Conservation (phyloP, 2,113 vertebrate genomes). For the Eublepharis macularius region DNA sequence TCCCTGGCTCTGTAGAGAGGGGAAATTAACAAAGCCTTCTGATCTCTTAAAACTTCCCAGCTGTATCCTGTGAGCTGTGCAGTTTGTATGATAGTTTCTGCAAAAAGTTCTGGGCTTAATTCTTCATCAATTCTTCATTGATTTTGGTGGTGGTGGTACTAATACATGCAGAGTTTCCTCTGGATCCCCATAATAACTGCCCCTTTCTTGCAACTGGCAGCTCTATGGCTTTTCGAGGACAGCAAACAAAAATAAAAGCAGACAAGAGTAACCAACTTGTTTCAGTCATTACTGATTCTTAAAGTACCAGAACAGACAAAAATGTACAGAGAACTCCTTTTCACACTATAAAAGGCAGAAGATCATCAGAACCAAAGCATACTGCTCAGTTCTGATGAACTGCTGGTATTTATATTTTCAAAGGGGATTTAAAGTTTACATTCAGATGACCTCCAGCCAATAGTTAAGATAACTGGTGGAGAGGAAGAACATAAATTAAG, state of each 20-base stretch:
- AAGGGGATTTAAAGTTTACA: background rate
- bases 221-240: background rate
- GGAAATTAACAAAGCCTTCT: too few relatives aligned
- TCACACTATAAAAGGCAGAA: too few relatives aligned
- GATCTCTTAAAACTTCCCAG: too few relatives aligned
- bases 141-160: background rate
- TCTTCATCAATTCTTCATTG: background rate
- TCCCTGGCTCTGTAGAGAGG: too few relatives aligned
- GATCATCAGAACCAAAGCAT: too few relatives aligned
- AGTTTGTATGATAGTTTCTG: background rate
- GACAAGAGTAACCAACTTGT: background rate
- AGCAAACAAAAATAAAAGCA: background rate
- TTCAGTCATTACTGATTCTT: background rate
- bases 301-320: background rate
- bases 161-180: background rate
- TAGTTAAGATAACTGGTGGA: too few relatives aligned
- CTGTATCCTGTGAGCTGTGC: background rate
- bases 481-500: background rate
- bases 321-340: background rate
- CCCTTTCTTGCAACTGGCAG: background rate
- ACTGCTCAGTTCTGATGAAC: too few relatives aligned
- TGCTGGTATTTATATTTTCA: too few relatives aligned
- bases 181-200: background rate
- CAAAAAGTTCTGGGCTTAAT: background rate
- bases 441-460: too few relatives aligned